Conservation (phyloP, 2,113 vertebrate genomes). For the Physeter macrocephalus region DNA sequence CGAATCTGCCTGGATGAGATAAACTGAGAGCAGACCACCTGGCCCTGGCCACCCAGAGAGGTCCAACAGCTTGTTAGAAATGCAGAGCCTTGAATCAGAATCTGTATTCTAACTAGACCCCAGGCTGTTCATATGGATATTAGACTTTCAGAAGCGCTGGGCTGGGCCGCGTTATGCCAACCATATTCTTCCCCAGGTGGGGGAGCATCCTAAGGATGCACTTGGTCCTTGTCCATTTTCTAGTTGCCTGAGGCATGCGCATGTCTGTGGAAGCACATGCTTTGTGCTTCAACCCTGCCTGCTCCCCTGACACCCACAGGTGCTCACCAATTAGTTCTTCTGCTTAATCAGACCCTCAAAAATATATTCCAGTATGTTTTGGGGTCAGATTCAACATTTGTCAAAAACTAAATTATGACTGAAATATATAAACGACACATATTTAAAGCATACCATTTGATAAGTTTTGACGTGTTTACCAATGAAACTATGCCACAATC, state of each 20-base stretch:
- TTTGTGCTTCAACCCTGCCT: background rate
- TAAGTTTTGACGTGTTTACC: background rate
- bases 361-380: background rate
- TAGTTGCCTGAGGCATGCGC: background rate
- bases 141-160: background rate
- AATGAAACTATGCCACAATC: background rate
- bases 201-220: background rate
- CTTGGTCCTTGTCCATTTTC: background rate
- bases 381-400: background rate
- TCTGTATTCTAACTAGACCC: background rate
- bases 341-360: background rate
- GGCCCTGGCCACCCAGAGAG: background rate
- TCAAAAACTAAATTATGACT: background rate
- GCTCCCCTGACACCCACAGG: background rate
- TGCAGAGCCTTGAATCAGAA: background rate
- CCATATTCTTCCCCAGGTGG: background rate
- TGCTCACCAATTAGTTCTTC: background rate
- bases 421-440: background rate
- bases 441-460: background rate
- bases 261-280: background rate
- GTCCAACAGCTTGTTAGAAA: background rate
- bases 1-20: background rate
- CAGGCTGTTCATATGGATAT: background rate
- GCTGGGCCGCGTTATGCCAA: accelerated
- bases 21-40: background rate